These are phyloP conservation scores for Metallyticus violacea DNA, from an alignment of 2,888 invertebrate genomes.

Conservation along the genomic window DNA sequence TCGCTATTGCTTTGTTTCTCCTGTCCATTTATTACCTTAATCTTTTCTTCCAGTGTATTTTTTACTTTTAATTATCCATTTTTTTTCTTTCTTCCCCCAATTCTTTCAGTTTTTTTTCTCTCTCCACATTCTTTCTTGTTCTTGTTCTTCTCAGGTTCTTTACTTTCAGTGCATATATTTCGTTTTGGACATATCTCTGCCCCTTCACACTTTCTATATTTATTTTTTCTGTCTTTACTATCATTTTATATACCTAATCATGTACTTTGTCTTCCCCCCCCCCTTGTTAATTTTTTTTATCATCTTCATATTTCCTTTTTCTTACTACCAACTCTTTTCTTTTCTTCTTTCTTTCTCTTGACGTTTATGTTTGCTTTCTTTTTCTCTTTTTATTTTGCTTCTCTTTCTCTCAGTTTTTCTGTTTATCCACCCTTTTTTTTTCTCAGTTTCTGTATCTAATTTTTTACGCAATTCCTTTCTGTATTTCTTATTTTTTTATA, in stretches of 20 bases:
- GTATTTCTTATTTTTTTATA: too few relatives aligned
- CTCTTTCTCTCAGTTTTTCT: not conserved
- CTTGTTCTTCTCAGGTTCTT: too few relatives aligned
- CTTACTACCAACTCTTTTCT: not conserved
- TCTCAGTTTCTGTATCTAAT: not conserved
- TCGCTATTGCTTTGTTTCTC: too few relatives aligned
- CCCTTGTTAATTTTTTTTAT: not conserved
- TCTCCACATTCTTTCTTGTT: too few relatives aligned
- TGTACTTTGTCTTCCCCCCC: not conserved
- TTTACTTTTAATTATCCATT: too few relatives aligned
- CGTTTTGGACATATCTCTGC: too few relatives aligned
- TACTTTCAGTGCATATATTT: too few relatives aligned
- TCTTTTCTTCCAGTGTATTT: too few relatives aligned
- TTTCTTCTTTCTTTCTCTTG: not conserved
- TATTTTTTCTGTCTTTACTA: not conserved
- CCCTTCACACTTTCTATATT: too few relatives aligned
- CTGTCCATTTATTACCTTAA: too few relatives aligned
- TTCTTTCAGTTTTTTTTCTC: too few relatives aligned
- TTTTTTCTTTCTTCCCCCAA: too few relatives aligned
- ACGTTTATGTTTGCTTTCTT: not conserved
- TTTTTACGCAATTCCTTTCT: not conserved
- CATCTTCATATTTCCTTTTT: not conserved
- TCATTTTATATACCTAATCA: not conserved
- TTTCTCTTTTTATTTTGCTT: not conserved
- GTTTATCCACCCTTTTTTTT: not conserved